A percentile compares a stretch with the other conserved stretches of the same genome.
phyloP scores from a whole-genome alignment of 2,888 invertebrate genomes.

The Aphodius granarius region DNA sequence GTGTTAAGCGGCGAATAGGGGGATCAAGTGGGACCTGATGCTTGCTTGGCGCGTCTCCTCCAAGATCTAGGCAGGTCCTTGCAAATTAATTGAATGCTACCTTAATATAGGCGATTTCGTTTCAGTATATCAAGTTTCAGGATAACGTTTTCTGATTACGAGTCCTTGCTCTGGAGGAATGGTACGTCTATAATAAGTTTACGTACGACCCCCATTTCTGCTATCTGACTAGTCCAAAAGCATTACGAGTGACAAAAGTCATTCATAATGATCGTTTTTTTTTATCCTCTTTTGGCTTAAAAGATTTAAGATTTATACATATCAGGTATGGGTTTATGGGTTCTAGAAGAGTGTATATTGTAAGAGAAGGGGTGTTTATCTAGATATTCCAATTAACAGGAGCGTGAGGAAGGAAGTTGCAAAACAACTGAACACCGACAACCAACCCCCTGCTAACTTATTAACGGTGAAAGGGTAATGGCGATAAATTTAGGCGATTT shows the following conservation, averaged over 20 bases:
- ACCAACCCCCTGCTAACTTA: conserved; percentile 31
- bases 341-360: no score
- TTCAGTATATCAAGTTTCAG: neutral
- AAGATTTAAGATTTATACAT: no score
- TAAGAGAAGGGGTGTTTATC: conserved; percentile 13
- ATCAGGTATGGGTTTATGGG: no score
- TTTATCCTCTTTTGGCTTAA: no score
- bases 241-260: no score
- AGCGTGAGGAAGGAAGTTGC: neutral
- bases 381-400: neutral
- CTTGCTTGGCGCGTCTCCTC: neutral
- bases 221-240: no score
- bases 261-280: no score
- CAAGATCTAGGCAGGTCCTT: neutral
- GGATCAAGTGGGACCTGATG: conserved; percentile 33
- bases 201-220: no score
- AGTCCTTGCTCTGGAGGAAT: no score
- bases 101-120: neutral
- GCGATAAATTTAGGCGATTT: conserved; percentile 49
- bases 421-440: neutral
- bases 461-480: conserved; percentile 44
- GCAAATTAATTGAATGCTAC: neutral
- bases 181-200: no score
- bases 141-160: neutral
- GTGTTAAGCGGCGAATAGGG: conserved; percentile 2